phyloP scores from a whole-genome alignment of 2,113 vertebrate species.

The Speoplatyrhinus poulsoni region DNA sequence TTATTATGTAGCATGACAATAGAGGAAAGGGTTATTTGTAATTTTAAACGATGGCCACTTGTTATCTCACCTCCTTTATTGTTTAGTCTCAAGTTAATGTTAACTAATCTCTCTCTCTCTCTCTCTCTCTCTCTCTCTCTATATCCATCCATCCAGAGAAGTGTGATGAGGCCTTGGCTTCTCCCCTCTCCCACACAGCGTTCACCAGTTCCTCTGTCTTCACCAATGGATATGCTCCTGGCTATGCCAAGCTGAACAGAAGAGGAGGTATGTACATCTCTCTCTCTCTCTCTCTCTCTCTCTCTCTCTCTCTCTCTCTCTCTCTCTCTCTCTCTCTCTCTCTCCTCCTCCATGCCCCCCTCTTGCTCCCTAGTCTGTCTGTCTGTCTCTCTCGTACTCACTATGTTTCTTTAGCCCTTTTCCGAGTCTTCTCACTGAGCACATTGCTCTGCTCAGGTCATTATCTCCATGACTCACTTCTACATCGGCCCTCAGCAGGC shows the following conservation, averaged over 20 bases:
- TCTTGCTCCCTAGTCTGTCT: background rate
- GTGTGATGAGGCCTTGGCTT: constrained; percentile 90
- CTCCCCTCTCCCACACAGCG: constrained; percentile 82
- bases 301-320: background rate
- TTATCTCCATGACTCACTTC: no score
- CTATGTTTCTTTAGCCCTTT: background rate
- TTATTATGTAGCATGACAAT: no score
- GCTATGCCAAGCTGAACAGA: constrained; percentile 95
- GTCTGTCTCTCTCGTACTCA: background rate
- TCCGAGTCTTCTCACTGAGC: background rate
- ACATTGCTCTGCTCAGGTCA: no score
- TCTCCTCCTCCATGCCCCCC: no score
- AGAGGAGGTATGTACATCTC: constrained; percentile 84
- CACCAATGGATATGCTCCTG: constrained; percentile 87
- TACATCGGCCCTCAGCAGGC: no score
- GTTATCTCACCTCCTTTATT: background rate
- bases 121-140: constrained; percentile 3
- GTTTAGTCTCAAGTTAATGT: constrained; percentile 4
- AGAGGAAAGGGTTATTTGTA: background rate
- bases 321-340: background rate
- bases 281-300: background rate
- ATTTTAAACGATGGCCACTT: background rate
- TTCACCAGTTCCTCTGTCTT: constrained; percentile 93
- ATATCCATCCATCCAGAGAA: constrained; percentile 80
- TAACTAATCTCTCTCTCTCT: background rate